Percentiles rank a stretch among this genome's conserved stretches.
phyloP scores from a whole-genome alignment of 2,888 invertebrate genomes.

The Drosophila nr. medialis region DNA sequence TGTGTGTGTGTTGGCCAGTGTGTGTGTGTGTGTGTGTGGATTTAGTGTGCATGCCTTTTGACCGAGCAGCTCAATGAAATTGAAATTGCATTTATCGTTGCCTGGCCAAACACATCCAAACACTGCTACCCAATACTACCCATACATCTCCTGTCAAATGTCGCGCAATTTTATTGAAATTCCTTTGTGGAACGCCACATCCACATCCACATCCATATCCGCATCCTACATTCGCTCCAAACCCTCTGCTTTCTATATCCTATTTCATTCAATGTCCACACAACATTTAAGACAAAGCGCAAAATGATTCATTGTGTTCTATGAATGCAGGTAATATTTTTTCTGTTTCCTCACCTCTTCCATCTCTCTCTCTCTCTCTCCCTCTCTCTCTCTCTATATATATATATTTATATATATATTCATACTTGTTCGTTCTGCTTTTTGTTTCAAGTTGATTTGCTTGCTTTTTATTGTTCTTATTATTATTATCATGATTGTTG shows the following conservation, averaged over 20 bases:
- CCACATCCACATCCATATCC: neutral
- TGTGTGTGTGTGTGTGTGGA: neutral
- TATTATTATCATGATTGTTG: slow-evolving; percentile 25
- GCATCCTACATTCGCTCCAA: neutral
- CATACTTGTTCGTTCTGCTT: slow-evolving; percentile 14
- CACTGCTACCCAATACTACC: neutral
- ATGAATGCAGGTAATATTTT: slow-evolving; percentile 65
- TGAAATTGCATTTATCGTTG: slow-evolving; percentile 52
- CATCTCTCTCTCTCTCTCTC: neutral
- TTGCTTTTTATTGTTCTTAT: slow-evolving; percentile 20
- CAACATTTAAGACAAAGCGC: slow-evolving; percentile 36
- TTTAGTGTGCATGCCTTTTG: slow-evolving; percentile 31
- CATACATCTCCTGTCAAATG: slow-evolving; percentile 12
- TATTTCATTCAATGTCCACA: slow-evolving; percentile 12
- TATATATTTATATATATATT: neutral
- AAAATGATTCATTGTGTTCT: slow-evolving; percentile 63
- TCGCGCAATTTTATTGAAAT: slow-evolving; percentile 32
- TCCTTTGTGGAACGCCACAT: slow-evolving; percentile 11
- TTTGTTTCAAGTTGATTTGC: slow-evolving; percentile 32
- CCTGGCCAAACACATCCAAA: slow-evolving; percentile 31
- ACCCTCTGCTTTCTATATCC: neutral
- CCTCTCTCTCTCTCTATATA: no score
- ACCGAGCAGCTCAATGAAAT: slow-evolving; percentile 56
- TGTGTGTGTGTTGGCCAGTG: neutral
- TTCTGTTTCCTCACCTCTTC: neutral